Evolutionary conservation across 2,888 invertebrate genomes (phyloP), one percentile per base, ranked within the genome.

Genomic region (Sesia bembeciformis): DNA sequence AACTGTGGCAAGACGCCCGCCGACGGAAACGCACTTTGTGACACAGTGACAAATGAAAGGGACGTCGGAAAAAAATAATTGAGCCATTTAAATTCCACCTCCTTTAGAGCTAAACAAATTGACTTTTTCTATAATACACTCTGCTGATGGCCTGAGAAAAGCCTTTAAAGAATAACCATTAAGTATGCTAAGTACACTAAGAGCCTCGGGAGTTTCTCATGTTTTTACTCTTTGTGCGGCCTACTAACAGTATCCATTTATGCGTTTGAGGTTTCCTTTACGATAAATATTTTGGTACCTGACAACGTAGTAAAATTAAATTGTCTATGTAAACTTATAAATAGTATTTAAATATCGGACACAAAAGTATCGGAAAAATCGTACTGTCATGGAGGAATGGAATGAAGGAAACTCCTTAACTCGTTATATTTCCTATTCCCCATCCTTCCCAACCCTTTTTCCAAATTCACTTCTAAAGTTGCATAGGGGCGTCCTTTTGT

Each of bases 71-170:
- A 81, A 57, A 83, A 82, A 83, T 76, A 77, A 81, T 79, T 74
- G 72, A 70, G 65, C 70, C 64, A 72, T 81, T 84, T 78, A 76
- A 81, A 79, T 75, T 70, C 72, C 64, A 69, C 72, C 75, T 50
- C 60, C 61, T 67, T 66, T 68, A 74, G 78, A 79, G 76, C 76
- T 68, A 70, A 69, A 81, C 73, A 79, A 82, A 82, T 80, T 72
- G 76, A 73, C 68, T 75, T 70, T 71, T 74, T 69, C 64, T 66
- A 63, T 66, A 50, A 23, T 39, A 50, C 39, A 38, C 6, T 53
- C 38, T 23, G 52, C 39, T 52, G 41, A 8, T 38, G 39, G 38
- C n/a, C 49, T 43, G 43, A 46, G 8, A 5, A 7, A 43, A 43
- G 39, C 42, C 39, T 43, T 4, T n/a, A 50, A 4, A n/a, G 43